These are phyloP conservation scores for Ctenodactylus gundi DNA, from an alignment of 2,113 vertebrate genomes.

Conservation along the genomic window DNA sequence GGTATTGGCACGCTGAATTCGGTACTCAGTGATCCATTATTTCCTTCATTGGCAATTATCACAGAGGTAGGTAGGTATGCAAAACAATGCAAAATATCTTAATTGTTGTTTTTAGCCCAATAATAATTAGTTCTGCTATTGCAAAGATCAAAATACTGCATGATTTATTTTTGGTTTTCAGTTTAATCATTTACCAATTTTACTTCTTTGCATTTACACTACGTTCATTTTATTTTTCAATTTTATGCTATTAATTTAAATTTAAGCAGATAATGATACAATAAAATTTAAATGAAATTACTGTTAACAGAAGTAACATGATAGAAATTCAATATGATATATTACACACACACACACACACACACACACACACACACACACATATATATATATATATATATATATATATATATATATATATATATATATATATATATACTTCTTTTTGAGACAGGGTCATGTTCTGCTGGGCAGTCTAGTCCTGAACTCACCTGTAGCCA, in stretches of 20 bases:
- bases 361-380: neutral
- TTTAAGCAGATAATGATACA: neutral
- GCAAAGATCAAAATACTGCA: neutral
- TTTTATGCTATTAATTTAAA: neutral
- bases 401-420: too few species aligned
- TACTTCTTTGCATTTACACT: neutral
- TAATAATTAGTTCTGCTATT: constrained; percentile 17
- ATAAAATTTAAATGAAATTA: neutral
- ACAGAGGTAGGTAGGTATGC: neutral
- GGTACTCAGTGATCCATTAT: constrained; percentile 43
- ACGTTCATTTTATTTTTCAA: neutral
- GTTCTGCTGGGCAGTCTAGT: too few species aligned
- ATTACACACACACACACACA: neutral
- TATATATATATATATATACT: too few species aligned
- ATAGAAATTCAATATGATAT: neutral
- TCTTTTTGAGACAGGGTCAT: too few species aligned
- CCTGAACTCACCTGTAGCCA: too few species aligned
- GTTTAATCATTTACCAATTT: neutral
- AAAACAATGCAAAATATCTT: constrained; percentile 46
- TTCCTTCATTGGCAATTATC: constrained; percentile 45
- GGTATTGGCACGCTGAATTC: neutral
- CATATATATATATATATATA: too few species aligned
- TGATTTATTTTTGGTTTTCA: neutral
- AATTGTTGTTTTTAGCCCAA: constrained; percentile 50
- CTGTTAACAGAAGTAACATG: neutral